These are phyloP conservation scores for Nyctibius grandis DNA, from an alignment of 2,797 vertebrate species.

Conservation along the genomic window DNA sequence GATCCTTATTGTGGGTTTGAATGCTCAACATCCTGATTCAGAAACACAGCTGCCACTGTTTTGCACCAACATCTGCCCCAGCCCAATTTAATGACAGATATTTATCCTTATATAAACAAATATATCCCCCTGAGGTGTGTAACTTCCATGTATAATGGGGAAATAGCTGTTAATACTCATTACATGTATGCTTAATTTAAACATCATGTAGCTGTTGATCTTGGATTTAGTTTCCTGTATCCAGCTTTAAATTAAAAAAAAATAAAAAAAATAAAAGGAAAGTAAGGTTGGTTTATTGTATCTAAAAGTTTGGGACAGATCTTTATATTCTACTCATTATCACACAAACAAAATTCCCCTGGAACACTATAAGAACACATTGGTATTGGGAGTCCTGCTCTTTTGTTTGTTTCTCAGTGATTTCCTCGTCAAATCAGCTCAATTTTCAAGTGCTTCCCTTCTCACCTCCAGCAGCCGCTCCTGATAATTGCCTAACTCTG, in stretches of 20 bases:
- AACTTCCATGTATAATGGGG: not conserved
- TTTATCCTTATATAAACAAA: not conserved
- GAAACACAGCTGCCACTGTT: not conserved
- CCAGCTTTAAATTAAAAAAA: not conserved
- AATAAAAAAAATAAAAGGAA: not conserved
- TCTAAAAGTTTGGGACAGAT: not conserved
- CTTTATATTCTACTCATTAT: not conserved
- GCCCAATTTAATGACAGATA: not conserved
- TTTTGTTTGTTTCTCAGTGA: not conserved
- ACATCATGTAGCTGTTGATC: not conserved
- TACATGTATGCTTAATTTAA: not conserved
- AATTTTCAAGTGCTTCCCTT: not conserved
- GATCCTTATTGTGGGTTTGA: not conserved
- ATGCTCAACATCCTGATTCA: not conserved
- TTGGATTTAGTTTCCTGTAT: not conserved
- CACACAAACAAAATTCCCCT: not conserved
- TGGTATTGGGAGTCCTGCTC: not conserved
- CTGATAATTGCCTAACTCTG: not conserved
- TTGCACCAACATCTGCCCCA: not conserved
- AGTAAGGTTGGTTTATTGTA: not conserved
- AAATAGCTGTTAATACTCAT: not conserved
- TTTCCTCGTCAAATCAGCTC: constrained; percentile 14
- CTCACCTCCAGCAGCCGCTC: not conserved
- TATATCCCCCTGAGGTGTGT: not conserved
- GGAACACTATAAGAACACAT: accelerated